Evolutionary conservation across 2,797 vertebrate genomes (phyloP), one percentile per base, ranked within the genome.

Genomic region (Peromyscus melanophrys): DNA sequence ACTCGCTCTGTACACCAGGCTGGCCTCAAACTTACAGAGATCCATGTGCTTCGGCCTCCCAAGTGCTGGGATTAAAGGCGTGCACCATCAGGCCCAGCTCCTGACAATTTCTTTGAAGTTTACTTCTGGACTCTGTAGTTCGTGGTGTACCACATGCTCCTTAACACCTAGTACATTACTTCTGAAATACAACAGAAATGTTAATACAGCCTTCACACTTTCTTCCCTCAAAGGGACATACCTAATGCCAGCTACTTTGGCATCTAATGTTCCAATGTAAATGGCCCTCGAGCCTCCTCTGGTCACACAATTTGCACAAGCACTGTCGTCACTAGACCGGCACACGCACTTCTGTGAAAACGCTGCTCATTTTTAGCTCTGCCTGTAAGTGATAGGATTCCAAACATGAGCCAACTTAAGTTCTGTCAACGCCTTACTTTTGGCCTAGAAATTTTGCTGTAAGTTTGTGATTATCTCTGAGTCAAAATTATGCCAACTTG

Each of bases 381-480:
- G 16, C 52, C 52, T 73, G 1, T 63, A 94, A 82, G 37, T 89
- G 59, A 82, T n/a, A 55, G 67, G 52, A 75, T 85, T 21, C 14
- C 25, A 31, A 59, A 65, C 13, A 12, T 34, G 19, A 27, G 0
- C 77, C 90, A 40, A 93, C 61, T 49, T 95, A 57, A 49, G 63
- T 84, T 96, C 92, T 81, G n/a, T 2, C 59, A 95, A n/a, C 82
- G 17, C 55, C 34, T 87, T 71, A 71, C 10, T 80, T 95, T 69
- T 78, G 49, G 31, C 80, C 12, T 93, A 59, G 83, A 77, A 83
- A 76, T 83, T 95, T 93, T 89, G 14, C 37, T 91, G 27, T 90
- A 69, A 27, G 16, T 85, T 90, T 43, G 11, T 40, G 91, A 25
- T 94, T 96, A 96, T 43, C 94, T 95, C 78, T 84, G 29, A 96